phyloP scores from a whole-genome alignment of 2,888 invertebrate genomes.

The Drosophila nr. perissopoda region DNA sequence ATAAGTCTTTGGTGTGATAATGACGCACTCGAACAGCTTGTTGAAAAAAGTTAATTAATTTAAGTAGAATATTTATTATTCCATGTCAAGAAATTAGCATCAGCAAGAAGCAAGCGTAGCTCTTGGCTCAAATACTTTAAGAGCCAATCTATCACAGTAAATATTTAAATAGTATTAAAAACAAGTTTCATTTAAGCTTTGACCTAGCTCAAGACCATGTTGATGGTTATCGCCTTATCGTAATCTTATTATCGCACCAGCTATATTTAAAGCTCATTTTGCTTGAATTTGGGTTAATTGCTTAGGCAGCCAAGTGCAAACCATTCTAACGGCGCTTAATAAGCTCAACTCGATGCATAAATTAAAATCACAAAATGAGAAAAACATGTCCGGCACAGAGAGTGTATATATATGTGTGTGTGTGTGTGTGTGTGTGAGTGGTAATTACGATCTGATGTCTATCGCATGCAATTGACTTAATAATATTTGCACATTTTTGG shows the following conservation, averaged over 20 bases:
- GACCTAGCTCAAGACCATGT: background rate
- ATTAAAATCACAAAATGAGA: constrained; percentile 24
- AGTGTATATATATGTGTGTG: background rate
- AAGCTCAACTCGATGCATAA: constrained; percentile 42
- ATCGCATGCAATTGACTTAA: constrained; percentile 46
- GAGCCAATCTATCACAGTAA: background rate
- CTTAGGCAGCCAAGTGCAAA: constrained; percentile 43
- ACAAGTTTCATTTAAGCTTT: background rate
- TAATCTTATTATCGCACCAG: constrained; percentile 38
- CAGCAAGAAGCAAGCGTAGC: background rate
- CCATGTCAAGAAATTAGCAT: background rate
- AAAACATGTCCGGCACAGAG: constrained; percentile 2
- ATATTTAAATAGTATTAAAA: background rate
- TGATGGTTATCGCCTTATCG: constrained; percentile 7
- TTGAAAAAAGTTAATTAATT: background rate
- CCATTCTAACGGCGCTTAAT: constrained; percentile 41
- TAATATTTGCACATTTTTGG: constrained; percentile 58
- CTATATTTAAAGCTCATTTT: constrained; percentile 49
- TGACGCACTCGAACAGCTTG: background rate
- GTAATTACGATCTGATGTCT: constrained; percentile 34
- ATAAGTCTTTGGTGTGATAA: background rate
- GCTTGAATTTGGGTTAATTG: constrained; percentile 67
- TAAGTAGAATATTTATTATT: background rate
- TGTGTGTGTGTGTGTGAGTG: background rate
- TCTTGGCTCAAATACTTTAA: background rate